A percentile compares a stretch with the other conserved stretches of the same genome.
Conservation (phyloP, 1,140 invertebrate genomes). For the Aphelinus atriplicis region DNA sequence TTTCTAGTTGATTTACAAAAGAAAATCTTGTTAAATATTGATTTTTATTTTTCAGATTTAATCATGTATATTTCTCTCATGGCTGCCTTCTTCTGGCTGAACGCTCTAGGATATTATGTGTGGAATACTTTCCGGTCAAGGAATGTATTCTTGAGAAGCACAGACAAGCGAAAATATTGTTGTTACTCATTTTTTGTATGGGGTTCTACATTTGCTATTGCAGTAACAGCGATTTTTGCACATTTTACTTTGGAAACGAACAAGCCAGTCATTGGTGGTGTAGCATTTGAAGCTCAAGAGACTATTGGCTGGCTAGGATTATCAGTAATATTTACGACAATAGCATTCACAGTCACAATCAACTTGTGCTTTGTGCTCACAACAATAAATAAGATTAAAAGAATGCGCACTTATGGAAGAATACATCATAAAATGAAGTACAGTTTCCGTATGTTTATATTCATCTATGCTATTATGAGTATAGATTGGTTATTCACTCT, state of each 20-base stretch:
- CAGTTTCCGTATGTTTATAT: constrained; percentile 82
- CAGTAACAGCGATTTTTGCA: constrained; percentile 78
- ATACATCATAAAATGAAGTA: constrained; percentile 87
- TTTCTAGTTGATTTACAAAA: background rate
- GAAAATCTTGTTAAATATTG: background rate
- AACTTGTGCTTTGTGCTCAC: constrained; percentile 82
- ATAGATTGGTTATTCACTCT: constrained; percentile 78
- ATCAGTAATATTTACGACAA: constrained; percentile 81
- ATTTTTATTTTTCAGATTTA: constrained; percentile 71
- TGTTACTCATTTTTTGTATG: constrained; percentile 85
- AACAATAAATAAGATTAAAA: constrained; percentile 80
- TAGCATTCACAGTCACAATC: constrained; percentile 80
- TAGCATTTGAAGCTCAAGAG: constrained; percentile 53
- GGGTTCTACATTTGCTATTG: constrained; percentile 76
- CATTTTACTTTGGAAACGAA: constrained; percentile 82
- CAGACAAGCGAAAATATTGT: constrained; percentile 84
- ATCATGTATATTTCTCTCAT: constrained; percentile 78
- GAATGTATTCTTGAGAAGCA: constrained; percentile 84
- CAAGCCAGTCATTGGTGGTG: constrained; percentile 60
- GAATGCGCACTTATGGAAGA: constrained; percentile 81
- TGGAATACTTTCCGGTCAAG: constrained; percentile 87
- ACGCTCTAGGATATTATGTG: constrained; percentile 84
- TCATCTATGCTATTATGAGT: constrained; percentile 78
- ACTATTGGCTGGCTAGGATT: constrained; percentile 79
- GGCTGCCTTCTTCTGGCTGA: constrained; percentile 85